A percentile compares a stretch with the other conserved stretches of the same genome.
phyloP scores from a whole-genome alignment of 2,797 vertebrate species.

The Synaphobranchus kaupii region DNA sequence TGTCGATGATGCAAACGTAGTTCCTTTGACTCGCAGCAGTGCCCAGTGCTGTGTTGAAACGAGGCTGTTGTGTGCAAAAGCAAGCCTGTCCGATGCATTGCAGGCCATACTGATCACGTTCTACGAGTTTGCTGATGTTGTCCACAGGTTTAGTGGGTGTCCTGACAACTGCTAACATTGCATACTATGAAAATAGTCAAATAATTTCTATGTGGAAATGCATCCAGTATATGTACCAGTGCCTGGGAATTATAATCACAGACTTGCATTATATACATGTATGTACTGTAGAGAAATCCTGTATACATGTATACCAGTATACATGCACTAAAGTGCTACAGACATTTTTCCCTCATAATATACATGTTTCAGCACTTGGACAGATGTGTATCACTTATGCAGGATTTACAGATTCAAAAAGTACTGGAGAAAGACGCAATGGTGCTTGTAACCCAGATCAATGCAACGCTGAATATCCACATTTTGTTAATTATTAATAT shows the following conservation, averaged over 20 bases:
- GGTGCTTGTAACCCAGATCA: not conserved
- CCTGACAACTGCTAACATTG: not conserved
- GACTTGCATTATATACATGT: not conserved
- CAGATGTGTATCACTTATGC: not conserved
- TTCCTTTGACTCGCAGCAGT: slow-evolving; percentile 33
- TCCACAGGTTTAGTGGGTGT: too few relatives aligned
- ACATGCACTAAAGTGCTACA: not conserved
- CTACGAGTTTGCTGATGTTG: not conserved
- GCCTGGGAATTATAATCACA: not conserved
- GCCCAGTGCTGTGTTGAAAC: not conserved
- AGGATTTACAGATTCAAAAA: not conserved
- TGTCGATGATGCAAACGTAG: slow-evolving; percentile 32
- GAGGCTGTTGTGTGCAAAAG: not conserved
- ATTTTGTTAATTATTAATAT: slow-evolving; percentile 2
- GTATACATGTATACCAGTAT: not conserved
- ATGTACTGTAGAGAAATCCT: not conserved
- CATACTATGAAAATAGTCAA: not conserved
- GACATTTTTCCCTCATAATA: not conserved
- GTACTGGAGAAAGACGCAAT: not conserved
- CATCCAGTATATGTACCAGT: not conserved
- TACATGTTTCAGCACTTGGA: not conserved
- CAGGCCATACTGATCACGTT: not conserved
- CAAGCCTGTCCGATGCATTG: not conserved
- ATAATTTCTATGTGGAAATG: not conserved
- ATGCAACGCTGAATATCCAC: not conserved